A percentile compares a stretch with the other conserved stretches of the same genome.
Evolutionary conservation across 1,140 invertebrate genomes (phyloP).

Genomic region (Zelostemma sp.): DNA sequence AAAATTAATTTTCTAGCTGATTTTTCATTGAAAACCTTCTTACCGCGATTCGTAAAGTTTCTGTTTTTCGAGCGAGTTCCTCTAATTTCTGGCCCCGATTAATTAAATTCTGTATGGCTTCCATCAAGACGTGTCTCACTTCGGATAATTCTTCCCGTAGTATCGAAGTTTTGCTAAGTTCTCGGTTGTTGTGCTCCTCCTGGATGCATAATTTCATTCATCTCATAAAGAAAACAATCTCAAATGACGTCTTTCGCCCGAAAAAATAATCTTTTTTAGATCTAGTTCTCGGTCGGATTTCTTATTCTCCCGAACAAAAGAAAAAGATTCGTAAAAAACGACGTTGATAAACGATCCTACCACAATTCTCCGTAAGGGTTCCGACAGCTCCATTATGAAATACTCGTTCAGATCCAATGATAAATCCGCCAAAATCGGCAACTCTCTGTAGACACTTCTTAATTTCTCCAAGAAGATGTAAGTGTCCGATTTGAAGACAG

Average conservation of each 20-base stretch:
- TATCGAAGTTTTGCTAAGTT: constrained; percentile 20
- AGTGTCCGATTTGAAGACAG: constrained; percentile 27
- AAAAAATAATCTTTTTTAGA: no score
- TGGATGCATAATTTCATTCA: constrained; percentile 17
- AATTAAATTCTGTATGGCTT: constrained; percentile 53
- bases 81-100: constrained; percentile 57
- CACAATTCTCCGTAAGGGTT: constrained; percentile 50
- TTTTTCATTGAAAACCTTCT: constrained; percentile 6
- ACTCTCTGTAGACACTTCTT: constrained; percentile 50
- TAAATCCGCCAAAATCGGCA: constrained; percentile 54
- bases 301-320: no score
- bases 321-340: background rate
- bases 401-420: constrained; percentile 45
- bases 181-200: constrained; percentile 45
- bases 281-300: no score
- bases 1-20: no score
- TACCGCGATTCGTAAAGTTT: constrained; percentile 56
- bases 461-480: constrained; percentile 52
- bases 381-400: constrained; percentile 44
- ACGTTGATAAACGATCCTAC: constrained; percentile 27
- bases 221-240: no score
- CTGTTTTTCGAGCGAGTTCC: constrained; percentile 54
- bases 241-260: no score
- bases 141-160: constrained; percentile 49
- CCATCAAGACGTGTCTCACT: constrained; percentile 49